Percentiles rank a stretch among this genome's conserved stretches.
phyloP scores from a whole-genome alignment of 2,113 vertebrate genomes.

The Opisthocomus hoazin region DNA sequence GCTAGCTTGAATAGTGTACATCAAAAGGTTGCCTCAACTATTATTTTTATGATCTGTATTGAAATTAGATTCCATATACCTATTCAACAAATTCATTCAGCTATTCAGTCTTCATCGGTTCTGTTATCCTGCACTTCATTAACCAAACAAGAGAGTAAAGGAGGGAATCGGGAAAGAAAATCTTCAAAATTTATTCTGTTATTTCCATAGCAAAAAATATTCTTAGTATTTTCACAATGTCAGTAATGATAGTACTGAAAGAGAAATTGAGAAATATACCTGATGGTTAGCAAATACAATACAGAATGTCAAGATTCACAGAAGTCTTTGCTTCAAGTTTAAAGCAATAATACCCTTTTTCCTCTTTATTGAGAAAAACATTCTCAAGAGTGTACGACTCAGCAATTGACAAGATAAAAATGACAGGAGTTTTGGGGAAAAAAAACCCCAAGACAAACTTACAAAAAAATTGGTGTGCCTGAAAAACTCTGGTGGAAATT shows the following conservation, averaged over 20 bases:
- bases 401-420: neutral
- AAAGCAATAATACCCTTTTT: neutral
- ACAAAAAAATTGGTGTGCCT: neutral
- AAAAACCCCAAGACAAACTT: neutral
- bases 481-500: neutral
- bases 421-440: fast-evolving
- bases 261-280: neutral
- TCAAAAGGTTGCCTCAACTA: neutral
- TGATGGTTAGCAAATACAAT: neutral
- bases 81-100: neutral
- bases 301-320: neutral
- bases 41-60: conserved; percentile 14
- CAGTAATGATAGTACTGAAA: neutral
- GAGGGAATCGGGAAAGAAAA: neutral
- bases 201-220: neutral
- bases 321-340: neutral
- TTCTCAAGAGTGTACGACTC: neutral
- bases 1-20: neutral
- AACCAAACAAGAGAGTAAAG: neutral
- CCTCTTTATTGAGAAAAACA: neutral
- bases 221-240: neutral
- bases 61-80: neutral
- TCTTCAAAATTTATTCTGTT: neutral
- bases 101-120: neutral
- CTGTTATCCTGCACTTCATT: neutral